Evolutionary conservation across 2,888 invertebrate species (phyloP).

Genomic region (Gymnosoma rotundatum): DNA sequence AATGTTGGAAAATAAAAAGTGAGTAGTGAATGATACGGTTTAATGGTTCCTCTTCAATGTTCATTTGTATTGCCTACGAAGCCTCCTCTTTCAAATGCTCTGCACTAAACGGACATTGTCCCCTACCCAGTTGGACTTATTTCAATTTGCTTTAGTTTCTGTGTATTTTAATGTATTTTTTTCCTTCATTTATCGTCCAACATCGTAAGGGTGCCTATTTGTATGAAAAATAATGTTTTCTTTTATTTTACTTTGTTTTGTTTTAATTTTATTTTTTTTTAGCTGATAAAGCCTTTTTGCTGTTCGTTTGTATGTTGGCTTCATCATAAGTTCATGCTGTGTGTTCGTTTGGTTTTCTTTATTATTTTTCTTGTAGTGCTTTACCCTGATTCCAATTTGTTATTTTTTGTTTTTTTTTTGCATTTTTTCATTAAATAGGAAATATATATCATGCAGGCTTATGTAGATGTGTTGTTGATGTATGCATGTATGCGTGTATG

Average conservation of each 20-base stretch:
- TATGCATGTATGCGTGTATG: background rate
- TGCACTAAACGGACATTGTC: slow-evolving; percentile 64
- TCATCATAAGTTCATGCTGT: slow-evolving; percentile 43
- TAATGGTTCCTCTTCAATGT: slow-evolving; percentile 52
- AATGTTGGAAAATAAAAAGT: background rate
- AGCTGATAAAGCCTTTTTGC: slow-evolving; percentile 54
- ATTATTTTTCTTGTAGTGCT: slow-evolving; percentile 61
- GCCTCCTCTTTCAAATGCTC: slow-evolving; percentile 42
- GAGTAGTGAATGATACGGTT: slow-evolving; percentile 53
- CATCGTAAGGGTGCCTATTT: slow-evolving; percentile 65
- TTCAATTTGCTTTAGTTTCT: slow-evolving; percentile 31
- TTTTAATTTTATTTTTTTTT: slow-evolving; percentile 10
- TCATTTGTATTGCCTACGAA: slow-evolving; percentile 28
- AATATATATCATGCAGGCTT: slow-evolving; percentile 59
- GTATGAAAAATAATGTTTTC: slow-evolving; percentile 41
- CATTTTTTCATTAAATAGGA: slow-evolving; percentile 65
- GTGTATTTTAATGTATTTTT: background rate
- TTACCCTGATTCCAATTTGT: slow-evolving; percentile 67
- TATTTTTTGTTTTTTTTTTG: background rate
- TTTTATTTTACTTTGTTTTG: slow-evolving; percentile 25
- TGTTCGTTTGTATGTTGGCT: slow-evolving; percentile 26
- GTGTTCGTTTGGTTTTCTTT: slow-evolving; percentile 22
- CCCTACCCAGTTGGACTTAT: slow-evolving; percentile 54
- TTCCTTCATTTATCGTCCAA: slow-evolving; percentile 25
- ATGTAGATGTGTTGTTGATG: slow-evolving; percentile 7